These are phyloP conservation scores for Agriotes lineatus DNA, from an alignment of 2,888 invertebrate genomes.

Conservation along the genomic window DNA sequence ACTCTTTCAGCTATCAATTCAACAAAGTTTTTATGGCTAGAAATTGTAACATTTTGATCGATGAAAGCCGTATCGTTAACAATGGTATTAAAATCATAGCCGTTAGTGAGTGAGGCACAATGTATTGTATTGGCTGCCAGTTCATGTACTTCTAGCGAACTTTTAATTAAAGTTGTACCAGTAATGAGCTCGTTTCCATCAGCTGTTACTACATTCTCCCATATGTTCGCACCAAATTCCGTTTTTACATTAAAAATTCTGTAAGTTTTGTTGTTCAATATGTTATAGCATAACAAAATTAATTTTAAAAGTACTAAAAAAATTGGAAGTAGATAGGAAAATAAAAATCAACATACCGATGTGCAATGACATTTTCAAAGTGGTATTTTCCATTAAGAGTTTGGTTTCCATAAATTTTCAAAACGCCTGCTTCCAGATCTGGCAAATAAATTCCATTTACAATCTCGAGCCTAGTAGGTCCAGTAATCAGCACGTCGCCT, in stretches of 20 bases:
- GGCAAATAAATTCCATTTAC: slow-evolving; percentile 67
- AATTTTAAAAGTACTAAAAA: too few species aligned
- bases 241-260: slow-evolving; percentile 41
- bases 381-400: slow-evolving; percentile 64
- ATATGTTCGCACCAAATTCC: slow-evolving; percentile 49
- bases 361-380: slow-evolving; percentile 59
- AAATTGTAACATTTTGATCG: slow-evolving; percentile 45
- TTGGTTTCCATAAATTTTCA: slow-evolving; percentile 66
- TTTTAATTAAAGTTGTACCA: slow-evolving; percentile 49
- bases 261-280: too few species aligned
- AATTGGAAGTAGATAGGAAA: too few species aligned
- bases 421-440: slow-evolving; percentile 62
- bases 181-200: slow-evolving; percentile 47
- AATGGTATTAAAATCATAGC: slow-evolving; percentile 54
- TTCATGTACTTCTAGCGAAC: slow-evolving; percentile 44
- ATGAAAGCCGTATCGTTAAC: slow-evolving; percentile 57
- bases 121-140: slow-evolving; percentile 45
- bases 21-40: slow-evolving; percentile 56
- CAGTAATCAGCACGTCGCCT: slow-evolving; percentile 63
- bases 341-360: too few species aligned
- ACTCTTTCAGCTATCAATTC: slow-evolving; percentile 55
- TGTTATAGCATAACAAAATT: background rate
- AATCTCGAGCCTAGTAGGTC: slow-evolving; percentile 63
- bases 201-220: slow-evolving; percentile 51
- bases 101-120: slow-evolving; percentile 53